These are phyloP conservation scores for Dermatemys mawii DNA, from an alignment of 2,113 vertebrate species.

Conservation along the genomic window DNA sequence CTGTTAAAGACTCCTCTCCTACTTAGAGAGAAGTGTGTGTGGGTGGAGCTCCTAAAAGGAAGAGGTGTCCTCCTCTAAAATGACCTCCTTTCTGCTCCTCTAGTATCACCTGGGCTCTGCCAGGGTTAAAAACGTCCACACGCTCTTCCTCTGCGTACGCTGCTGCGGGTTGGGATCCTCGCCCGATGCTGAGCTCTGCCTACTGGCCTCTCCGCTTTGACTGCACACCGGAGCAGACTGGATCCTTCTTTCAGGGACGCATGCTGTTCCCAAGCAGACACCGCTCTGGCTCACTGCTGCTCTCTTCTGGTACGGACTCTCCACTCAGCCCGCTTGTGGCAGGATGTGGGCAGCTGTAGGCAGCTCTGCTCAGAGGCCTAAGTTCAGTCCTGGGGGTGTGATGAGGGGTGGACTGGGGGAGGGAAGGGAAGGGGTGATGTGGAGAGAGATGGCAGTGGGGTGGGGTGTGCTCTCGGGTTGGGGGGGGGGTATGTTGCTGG, in stretches of 20 bases:
- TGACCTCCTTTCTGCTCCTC: not conserved
- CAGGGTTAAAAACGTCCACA: not conserved
- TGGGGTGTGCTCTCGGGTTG: not conserved
- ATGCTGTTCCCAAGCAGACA: not conserved
- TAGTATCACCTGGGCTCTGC: not conserved
- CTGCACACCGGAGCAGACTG: not conserved
- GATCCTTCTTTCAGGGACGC: not conserved
- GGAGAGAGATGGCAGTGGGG: not conserved
- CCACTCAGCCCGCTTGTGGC: not conserved
- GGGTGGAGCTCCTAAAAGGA: not conserved
- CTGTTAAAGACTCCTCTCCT: not conserved
- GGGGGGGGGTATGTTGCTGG: not conserved
- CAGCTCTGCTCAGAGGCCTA: not conserved
- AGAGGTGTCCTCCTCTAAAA: not conserved
- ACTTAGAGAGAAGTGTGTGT: not conserved
- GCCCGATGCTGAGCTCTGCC: not conserved
- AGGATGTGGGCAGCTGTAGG: not conserved
- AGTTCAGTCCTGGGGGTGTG: not conserved
- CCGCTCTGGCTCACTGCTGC: not conserved
- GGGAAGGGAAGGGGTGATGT: too few species aligned
- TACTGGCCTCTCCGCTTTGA: not conserved
- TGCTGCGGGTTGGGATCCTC: not conserved
- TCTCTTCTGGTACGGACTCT: not conserved
- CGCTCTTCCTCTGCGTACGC: fast-evolving
- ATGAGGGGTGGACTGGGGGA: not conserved